Percentiles rank a stretch among this genome's conserved stretches.
These are phyloP conservation scores for Andrena chrysosceles DNA, from an alignment of 2,888 invertebrate species.

Conservation along the genomic window DNA sequence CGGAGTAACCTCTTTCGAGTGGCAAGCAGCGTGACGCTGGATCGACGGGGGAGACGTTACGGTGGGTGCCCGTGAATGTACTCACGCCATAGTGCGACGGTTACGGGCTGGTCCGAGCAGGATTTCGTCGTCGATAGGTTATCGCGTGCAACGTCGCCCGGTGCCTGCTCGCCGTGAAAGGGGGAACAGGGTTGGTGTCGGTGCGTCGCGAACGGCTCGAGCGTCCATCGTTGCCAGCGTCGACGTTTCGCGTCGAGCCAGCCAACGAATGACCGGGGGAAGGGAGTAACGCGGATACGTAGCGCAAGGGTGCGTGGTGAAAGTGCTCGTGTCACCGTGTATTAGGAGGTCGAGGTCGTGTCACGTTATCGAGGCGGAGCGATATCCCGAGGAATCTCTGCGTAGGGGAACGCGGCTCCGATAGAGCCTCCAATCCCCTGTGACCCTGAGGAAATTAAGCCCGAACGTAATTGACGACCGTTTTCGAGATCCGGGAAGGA, in stretches of 20 bases:
- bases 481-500: conserved; percentile 4
- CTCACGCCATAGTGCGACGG: conserved; percentile 43
- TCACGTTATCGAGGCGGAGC: conserved; percentile 18
- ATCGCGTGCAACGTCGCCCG: background rate
- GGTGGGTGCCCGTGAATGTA: background rate
- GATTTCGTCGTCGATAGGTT: background rate
- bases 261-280: conserved; percentile 1
- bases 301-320: conserved; percentile 58
- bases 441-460: conserved; percentile 32
- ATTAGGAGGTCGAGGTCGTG: conserved; percentile 71
- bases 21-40: conserved; percentile 19
- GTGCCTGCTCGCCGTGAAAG: background rate
- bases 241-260: background rate
- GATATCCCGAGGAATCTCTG: conserved; percentile 3
- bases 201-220: background rate
- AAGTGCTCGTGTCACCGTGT: conserved; percentile 64
- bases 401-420: background rate
- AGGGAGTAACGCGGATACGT: conserved; percentile 37
- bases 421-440: background rate
- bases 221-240: background rate
- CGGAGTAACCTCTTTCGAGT: conserved; percentile 50
- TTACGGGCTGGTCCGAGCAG: background rate
- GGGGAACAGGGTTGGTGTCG: background rate
- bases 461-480: conserved; percentile 27
- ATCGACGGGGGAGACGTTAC: background rate